Evolutionary conservation across 1,140 invertebrate genomes (phyloP), one percentile per base, ranked within the genome.

Genomic region (Drosophila santomea): DNA sequence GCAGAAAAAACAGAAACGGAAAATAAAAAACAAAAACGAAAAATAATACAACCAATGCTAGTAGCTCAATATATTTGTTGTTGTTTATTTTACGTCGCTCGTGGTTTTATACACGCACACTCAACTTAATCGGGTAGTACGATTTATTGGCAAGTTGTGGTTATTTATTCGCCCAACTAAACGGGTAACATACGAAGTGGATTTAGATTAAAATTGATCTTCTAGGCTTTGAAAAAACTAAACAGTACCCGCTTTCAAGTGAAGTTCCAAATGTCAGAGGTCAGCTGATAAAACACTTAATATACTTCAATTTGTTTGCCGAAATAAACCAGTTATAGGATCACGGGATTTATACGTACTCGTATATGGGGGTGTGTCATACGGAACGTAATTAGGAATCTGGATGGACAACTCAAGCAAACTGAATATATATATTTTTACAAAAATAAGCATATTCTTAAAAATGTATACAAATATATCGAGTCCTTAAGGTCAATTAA

Each of bases 31-130:
- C 10, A 11, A 44, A 44, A 66, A 51, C 36, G 56, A 10, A 35
- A 76, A 47, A 44, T 56, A 35, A 71, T 52, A 43, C 74, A 67
- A 62, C 43, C 77, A 59, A 76, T 56, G 54, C 44, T 77, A 59
- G 51, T 64, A 67, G 57, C 74, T 56, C 58, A 50, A 67, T 52
- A 76, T 68, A 77, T 77, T 76, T 77, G 68, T 43, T 45, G 74
- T 77, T 77, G 74, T 77, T 77, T 77, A 69, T 77, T 77, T 77
- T 55, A 76, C 74, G 74, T 75, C 57, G 47, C 55, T 74, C 45
- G 71, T 54, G 41, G 48, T 66, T 72, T 76, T 77, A 56, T 76
- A 77, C 44, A 77, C 74, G 63, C 74, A 68, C 43, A 61, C 69
- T 76, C 17, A 48, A 38, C 61, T 28, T 15, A n/a, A 51, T 23